Evolutionary conservation across 2,888 invertebrate species (phyloP).

Genomic region (Pilophorus perplexus): DNA sequence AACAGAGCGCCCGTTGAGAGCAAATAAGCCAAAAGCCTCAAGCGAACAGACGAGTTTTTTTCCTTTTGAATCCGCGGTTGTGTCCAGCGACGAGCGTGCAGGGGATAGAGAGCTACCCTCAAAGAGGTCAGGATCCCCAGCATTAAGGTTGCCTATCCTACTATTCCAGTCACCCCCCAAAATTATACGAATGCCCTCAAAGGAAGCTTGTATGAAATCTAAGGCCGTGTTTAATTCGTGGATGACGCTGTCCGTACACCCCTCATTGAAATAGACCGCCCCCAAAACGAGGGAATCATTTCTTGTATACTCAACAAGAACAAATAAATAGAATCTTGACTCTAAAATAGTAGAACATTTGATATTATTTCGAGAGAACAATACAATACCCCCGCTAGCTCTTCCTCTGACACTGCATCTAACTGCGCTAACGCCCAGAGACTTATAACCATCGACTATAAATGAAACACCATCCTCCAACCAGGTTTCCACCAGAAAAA

Average conservation of each 20-base stretch:
- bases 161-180: slow-evolving; percentile 29
- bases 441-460: too few species aligned
- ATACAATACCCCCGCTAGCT: slow-evolving; percentile 4
- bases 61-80: background rate
- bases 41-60: slow-evolving; percentile 23
- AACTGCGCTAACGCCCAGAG: too few species aligned
- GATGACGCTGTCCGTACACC: background rate
- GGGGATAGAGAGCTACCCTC: background rate
- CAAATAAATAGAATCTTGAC: slow-evolving; percentile 22
- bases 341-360: background rate
- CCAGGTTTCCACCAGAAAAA: too few species aligned
- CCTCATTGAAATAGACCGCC: too few species aligned
- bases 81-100: background rate
- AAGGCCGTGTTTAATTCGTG: background rate
- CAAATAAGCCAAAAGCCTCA: too few species aligned
- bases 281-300: background rate
- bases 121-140: background rate
- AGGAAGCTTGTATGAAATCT: background rate
- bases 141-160: slow-evolving; percentile 21
- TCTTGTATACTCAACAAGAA: slow-evolving; percentile 1
- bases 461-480: too few species aligned
- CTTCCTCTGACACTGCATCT: too few species aligned
- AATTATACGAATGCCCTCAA: too few species aligned
- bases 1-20: too few species aligned
- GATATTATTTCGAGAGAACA: background rate